phyloP scores from a whole-genome alignment of 2,888 invertebrate genomes.

The Sericinus montela region DNA sequence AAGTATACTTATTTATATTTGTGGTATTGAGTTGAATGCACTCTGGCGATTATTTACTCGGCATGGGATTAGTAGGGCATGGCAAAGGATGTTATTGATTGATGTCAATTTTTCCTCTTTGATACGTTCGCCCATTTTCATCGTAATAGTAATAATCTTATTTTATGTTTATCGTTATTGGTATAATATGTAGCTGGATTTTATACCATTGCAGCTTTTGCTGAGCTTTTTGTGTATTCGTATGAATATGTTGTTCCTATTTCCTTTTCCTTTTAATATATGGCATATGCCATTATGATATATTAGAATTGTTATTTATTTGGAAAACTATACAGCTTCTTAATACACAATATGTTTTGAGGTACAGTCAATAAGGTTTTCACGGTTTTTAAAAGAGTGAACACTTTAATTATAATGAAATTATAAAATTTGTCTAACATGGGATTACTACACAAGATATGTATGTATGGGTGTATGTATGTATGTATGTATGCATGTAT shows the following conservation, averaged over 20 bases:
- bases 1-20: slow-evolving; percentile 34
- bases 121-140: slow-evolving; percentile 27
- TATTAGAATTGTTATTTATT: too few relatives aligned
- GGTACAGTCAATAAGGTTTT: too few relatives aligned
- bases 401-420: too few relatives aligned
- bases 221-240: not conserved
- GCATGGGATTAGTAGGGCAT: slow-evolving; percentile 38
- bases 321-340: too few relatives aligned
- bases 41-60: slow-evolving; percentile 33
- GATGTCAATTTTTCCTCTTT: slow-evolving; percentile 46
- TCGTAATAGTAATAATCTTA: slow-evolving; percentile 40
- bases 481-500: too few relatives aligned
- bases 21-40: slow-evolving; percentile 37
- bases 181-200: slow-evolving; percentile 2
- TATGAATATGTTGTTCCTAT: slow-evolving; percentile 4
- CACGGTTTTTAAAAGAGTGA: too few relatives aligned
- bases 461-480: too few relatives aligned
- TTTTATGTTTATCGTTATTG: slow-evolving; percentile 48
- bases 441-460: too few relatives aligned
- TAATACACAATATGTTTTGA: too few relatives aligned
- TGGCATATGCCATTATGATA: too few relatives aligned
- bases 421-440: too few relatives aligned
- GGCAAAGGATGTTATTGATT: slow-evolving; percentile 54
- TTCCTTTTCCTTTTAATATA: not conserved
- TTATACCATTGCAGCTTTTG: slow-evolving; percentile 4